phyloP scores from a whole-genome alignment of 1,140 invertebrate genomes.

The Drosophila arawakana region DNA sequence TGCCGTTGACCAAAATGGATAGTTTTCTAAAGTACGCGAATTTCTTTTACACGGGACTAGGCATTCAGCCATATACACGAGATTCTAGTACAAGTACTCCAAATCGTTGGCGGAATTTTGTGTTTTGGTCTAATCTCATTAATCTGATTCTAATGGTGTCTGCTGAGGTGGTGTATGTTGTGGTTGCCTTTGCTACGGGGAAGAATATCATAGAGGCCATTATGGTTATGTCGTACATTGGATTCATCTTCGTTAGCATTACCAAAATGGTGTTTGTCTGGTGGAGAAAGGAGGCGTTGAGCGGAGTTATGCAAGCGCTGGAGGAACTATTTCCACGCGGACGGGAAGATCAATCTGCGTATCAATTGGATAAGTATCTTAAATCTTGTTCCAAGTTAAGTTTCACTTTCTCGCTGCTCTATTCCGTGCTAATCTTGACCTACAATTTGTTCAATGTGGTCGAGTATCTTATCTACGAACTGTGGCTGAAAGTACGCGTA shows the following conservation, averaged over 20 bases:
- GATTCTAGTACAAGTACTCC: not conserved
- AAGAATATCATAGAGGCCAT: constrained; percentile 58
- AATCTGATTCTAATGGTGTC: constrained; percentile 45
- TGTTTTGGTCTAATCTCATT: constrained; percentile 61
- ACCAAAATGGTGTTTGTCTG: constrained; percentile 72
- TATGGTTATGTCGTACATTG: constrained; percentile 71
- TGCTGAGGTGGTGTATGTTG: constrained; percentile 53
- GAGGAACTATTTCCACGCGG: constrained; percentile 57
- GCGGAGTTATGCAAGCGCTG: constrained; percentile 49
- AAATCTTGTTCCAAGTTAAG: constrained; percentile 52
- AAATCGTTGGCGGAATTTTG: constrained; percentile 15
- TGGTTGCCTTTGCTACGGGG: constrained; percentile 41
- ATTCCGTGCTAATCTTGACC: constrained; percentile 73
- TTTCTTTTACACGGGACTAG: constrained; percentile 62
- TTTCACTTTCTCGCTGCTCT: constrained; percentile 61
- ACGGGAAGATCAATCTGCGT: constrained; percentile 37
- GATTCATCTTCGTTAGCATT: constrained; percentile 64
- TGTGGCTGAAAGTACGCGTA: constrained; percentile 43
- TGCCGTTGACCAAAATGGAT: constrained; percentile 37
- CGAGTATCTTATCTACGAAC: constrained; percentile 66
- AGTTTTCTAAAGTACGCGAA: constrained; percentile 67
- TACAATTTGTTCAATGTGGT: constrained; percentile 69
- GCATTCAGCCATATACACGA: constrained; percentile 57
- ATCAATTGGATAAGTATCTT: constrained; percentile 52
- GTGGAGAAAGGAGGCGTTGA: constrained; percentile 54